Percentiles rank a stretch among this genome's conserved stretches.
Evolutionary conservation across 2,888 invertebrate genomes (phyloP).

Genomic region (Tipula vernalis): DNA sequence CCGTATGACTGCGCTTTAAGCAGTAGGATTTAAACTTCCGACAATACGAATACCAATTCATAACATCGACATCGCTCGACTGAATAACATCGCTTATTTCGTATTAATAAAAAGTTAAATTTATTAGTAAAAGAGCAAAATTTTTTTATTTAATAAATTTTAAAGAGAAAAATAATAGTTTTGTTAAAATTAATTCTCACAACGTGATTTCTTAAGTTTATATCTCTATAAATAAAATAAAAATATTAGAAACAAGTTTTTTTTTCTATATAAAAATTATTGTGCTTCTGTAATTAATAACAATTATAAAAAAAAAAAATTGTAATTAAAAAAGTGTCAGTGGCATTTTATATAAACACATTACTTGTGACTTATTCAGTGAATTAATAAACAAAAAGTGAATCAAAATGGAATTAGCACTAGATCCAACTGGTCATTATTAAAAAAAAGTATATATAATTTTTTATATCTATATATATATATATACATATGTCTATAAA

Average conservation of each 20-base stretch:
- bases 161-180: not conserved
- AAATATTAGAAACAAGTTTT: not conserved
- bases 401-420: slow-evolving; percentile 24
- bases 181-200: not conserved
- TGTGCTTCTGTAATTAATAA: slow-evolving; percentile 7
- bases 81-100: slow-evolving; percentile 24
- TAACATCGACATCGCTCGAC: slow-evolving; percentile 34
- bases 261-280: not conserved
- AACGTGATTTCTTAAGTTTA: not conserved
- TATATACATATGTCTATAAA: not conserved
- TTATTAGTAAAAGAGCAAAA: not conserved
- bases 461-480: not conserved
- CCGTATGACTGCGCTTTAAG: slow-evolving; percentile 14
- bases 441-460: not conserved
- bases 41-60: slow-evolving; percentile 32
- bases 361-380: not conserved
- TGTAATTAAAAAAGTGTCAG: slow-evolving; percentile 9
- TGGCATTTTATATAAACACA: not conserved
- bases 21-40: slow-evolving; percentile 32
- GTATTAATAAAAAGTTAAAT: not conserved
- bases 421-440: slow-evolving; percentile 35
- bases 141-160: not conserved
- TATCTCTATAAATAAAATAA: not conserved
- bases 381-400: slow-evolving; percentile 5
- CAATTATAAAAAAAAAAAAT: not conserved